Percentiles rank a stretch among this genome's conserved stretches.
Conservation (phyloP, 2,888 invertebrate species). For the Drosophila algonquin region DNA sequence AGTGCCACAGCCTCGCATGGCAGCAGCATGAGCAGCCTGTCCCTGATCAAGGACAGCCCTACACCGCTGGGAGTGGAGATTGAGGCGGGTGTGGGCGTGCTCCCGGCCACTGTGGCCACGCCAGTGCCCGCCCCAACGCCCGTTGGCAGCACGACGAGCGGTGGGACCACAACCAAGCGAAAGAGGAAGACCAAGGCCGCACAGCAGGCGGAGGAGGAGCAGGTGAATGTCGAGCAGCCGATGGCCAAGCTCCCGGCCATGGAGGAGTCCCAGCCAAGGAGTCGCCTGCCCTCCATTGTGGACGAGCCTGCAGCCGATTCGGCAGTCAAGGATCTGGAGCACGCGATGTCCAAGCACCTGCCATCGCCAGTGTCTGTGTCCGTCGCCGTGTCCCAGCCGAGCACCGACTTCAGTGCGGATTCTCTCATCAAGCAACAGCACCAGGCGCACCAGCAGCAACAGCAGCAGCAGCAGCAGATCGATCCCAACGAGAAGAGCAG, state of each 20-base stretch:
- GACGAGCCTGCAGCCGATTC: slow-evolving; percentile 82
- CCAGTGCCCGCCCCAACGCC: slow-evolving; percentile 61
- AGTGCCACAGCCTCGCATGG: slow-evolving; percentile 78
- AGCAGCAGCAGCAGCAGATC: slow-evolving; percentile 86
- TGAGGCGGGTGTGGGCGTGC: slow-evolving; percentile 60
- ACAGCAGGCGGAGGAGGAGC: slow-evolving; percentile 82
- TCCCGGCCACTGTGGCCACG: slow-evolving; percentile 71
- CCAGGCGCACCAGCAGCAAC: slow-evolving; percentile 65
- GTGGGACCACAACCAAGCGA: slow-evolving; percentile 82
- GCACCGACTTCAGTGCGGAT: slow-evolving; percentile 95
- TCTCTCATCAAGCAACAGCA: slow-evolving; percentile 89
- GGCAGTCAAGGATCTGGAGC: slow-evolving; percentile 92
- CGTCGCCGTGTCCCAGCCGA: slow-evolving; percentile 85
- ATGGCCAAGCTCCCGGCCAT: slow-evolving; percentile 74
- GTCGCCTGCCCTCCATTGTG: slow-evolving; percentile 82
- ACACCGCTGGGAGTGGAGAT: slow-evolving; percentile 71
- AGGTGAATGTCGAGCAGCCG: slow-evolving; percentile 55
- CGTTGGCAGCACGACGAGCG: slow-evolving; percentile 8
- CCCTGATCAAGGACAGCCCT: slow-evolving; percentile 79
- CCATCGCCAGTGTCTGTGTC: slow-evolving; percentile 85
- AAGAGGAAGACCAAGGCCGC: slow-evolving; percentile 87
- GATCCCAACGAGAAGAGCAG: slow-evolving; percentile 86
- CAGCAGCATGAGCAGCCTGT: slow-evolving; percentile 67
- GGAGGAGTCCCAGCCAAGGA: slow-evolving; percentile 82
- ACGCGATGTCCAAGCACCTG: slow-evolving; percentile 98